These are phyloP conservation scores for Strigamia crassipes DNA, from an alignment of 2,888 invertebrate genomes.

Conservation along the genomic window DNA sequence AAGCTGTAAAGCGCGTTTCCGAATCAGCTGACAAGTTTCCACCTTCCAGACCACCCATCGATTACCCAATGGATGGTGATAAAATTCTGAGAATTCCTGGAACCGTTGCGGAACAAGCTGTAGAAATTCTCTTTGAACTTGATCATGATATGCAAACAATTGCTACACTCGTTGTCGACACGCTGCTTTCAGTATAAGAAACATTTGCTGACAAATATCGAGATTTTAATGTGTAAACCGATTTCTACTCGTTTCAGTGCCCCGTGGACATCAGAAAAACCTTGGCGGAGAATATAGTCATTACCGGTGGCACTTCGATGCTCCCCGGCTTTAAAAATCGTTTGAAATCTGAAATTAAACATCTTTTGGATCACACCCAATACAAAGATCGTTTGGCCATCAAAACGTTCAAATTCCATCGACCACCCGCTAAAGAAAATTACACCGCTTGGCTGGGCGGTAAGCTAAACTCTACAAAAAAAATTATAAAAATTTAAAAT, in stretches of 20 bases:
- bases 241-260: constrained; percentile 63
- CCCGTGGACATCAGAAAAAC: constrained; percentile 79
- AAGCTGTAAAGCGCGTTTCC: constrained; percentile 52
- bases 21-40: background rate
- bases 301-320: constrained; percentile 85
- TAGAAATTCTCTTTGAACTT: constrained; percentile 82
- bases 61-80: constrained; percentile 69
- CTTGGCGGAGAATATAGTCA: constrained; percentile 80
- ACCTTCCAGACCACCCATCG: constrained; percentile 51
- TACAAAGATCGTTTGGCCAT: constrained; percentile 69
- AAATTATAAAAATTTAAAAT: background rate
- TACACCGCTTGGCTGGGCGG: constrained; percentile 86
- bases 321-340: constrained; percentile 81
- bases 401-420: constrained; percentile 77
- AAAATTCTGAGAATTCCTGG: constrained; percentile 70
- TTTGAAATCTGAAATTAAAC: constrained; percentile 74
- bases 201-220: background rate
- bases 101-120: constrained; percentile 75
- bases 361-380: constrained; percentile 66
- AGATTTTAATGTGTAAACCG: constrained; percentile 47
- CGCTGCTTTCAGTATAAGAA: constrained; percentile 67
- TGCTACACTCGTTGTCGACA: constrained; percentile 81
- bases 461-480: constrained; percentile 55
- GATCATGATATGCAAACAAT: constrained; percentile 82
- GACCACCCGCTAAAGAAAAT: constrained; percentile 77